Conservation (phyloP, 2,113 vertebrate genomes). For the Marcusenius ussheri region DNA sequence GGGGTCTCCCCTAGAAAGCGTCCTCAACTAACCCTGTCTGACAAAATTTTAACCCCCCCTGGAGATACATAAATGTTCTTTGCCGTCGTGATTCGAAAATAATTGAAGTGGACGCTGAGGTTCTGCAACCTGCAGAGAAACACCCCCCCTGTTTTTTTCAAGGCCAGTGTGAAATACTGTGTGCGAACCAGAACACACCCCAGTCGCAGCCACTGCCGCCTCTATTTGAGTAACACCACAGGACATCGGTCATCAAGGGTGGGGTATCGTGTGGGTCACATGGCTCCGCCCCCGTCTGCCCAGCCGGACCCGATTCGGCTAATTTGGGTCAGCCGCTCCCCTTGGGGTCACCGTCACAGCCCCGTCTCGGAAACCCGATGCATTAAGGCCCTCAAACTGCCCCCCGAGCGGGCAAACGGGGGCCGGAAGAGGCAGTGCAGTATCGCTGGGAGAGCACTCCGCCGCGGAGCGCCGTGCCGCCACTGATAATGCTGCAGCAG, state of each 20-base stretch:
- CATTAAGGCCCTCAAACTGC: neutral
- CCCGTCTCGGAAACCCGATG: neutral
- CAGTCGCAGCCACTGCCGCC: neutral
- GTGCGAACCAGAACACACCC: neutral
- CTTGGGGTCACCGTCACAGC: neutral
- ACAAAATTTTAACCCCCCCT: neutral
- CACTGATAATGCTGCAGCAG: constrained; percentile 37
- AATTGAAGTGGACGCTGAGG: neutral
- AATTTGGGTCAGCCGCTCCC: neutral
- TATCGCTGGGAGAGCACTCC: constrained; percentile 31
- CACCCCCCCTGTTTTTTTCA: neutral
- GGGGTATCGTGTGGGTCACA: neutral
- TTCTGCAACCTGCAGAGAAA: neutral
- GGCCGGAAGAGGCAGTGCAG: constrained; percentile 21
- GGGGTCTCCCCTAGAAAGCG: neutral
- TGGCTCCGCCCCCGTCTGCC: neutral
- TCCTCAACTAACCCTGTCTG: neutral
- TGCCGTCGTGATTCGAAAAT: neutral
- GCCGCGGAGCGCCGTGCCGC: constrained; percentile 24
- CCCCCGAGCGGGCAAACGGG: neutral
- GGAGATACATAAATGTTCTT: neutral
- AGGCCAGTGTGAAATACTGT: neutral
- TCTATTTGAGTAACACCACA: neutral
- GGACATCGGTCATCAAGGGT: neutral
- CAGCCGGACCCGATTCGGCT: neutral